Base-by-base conservation (phyloP, 2,797 vertebrate genomes). In the Gymnodraco acuticeps region DNA sequence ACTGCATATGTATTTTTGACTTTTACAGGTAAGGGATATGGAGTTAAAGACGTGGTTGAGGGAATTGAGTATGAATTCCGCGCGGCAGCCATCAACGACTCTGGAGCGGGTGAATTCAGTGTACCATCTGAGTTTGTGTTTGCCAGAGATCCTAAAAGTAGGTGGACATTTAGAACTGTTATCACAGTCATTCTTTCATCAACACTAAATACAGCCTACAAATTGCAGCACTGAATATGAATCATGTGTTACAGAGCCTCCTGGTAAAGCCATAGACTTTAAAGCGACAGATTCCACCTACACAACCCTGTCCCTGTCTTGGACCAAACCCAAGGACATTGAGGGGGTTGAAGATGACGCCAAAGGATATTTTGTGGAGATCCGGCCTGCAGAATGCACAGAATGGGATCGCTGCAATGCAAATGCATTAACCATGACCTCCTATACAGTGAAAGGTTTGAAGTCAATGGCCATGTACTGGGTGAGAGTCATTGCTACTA, bases 31-130 rank as follows among this genome's bases (percentile, higher is more conserved):
- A 95, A 94, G 90, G 81, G 72, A 87, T 96, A 81, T 81, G 93
- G 73, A 0, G 94, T 96, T 17, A 93, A 83, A 41, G 93, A 94
- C 31, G 81, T 99, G 65, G 84, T 94, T 81, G 95, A 95, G 9
- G 98, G 96, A 4, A 89, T 95, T 70, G 94, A 95, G 79, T 98
- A 98, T 0, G 97, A 99, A 81, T 99, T 99, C 76, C 95, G 96
- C 0, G 95, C 97, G 82, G 89, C 94, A 2, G 97, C 97, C 2
- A 91, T 98, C 88, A 96, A 96, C 77, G 92, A 93, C 76, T 95
- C 96, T 0, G 98, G 98, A 55, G 64, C 85, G 0, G 96, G 97
- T 58, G 96, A 97, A 82, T 92, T 93, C 67, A 98, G 98, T 14
- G 56, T 82, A 3, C 91, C 96, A 0, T 98, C 97, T 0, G 95